Evolutionary conservation across 2,888 invertebrate species (phyloP), one percentile per base, ranked within the genome.

Genomic region (Myathropa florea): DNA sequence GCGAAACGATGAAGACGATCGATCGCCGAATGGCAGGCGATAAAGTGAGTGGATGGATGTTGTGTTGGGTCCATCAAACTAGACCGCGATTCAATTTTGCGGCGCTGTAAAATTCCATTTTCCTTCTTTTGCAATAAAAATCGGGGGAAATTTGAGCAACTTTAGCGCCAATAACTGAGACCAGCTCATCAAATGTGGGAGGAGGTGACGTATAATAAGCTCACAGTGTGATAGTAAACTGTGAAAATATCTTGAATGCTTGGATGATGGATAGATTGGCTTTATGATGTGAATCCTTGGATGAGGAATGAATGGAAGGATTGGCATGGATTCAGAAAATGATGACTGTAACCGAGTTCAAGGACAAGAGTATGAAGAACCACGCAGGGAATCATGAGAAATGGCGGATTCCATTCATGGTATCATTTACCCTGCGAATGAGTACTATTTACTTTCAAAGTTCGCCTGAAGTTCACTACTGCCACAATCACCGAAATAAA

Each of bases 101-200:
- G 12, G 39, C 33, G 33, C 33, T 33, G 33, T 46, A 46, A 46
- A 46, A 18, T 46, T 21, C 3, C 4, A 18, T 18, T 18, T 46
- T 10, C 26, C 3, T 24, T 59, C 59, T 30, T 59, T 1, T 60
- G n/a, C 12, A 30, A 30, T n/a, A 26, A 21, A 59, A 12, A 23
- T 60, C 3, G 26, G 26, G 26, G 28, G 10, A 9, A 24, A 53
- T 26, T 39, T 12, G 28, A 59, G 21, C n/a, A 59, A 23, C 53
- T 72, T 67, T 68, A 68, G 55, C 10, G 14, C 14, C 55, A 68
- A 68, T 55, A 68, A 68, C 53, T 12, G 53, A 18, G 4, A 9
- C 7, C 26, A 24, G 7, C 39, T 46, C 46, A 46, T 55, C 18
- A 12, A n/a, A 21, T 26, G 59, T 24, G 14, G 4, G 18, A 0